Conservation (phyloP, 2,797 vertebrate species). For the Agapornis canus region DNA sequence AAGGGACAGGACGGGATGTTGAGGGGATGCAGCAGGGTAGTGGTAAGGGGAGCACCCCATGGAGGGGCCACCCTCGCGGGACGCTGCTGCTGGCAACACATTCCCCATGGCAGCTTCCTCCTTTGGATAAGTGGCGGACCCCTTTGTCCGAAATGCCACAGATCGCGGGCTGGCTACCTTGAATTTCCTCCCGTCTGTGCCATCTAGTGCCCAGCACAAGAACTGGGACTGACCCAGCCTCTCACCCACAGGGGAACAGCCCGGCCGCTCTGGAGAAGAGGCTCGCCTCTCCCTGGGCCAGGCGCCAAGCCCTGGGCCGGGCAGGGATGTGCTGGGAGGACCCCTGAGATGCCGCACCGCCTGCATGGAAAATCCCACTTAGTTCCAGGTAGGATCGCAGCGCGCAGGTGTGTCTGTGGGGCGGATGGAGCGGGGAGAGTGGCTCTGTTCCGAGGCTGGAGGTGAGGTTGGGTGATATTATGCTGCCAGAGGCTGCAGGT, state of each 20-base stretch:
- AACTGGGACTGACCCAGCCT: slow-evolving; percentile 40
- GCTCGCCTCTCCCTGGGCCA: slow-evolving; percentile 1
- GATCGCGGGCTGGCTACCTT: background rate
- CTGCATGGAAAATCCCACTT: background rate
- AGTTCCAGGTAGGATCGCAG: slow-evolving; percentile 45
- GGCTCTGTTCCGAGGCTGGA: background rate
- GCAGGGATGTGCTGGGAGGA: slow-evolving; percentile 28
- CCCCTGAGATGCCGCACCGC: slow-evolving; percentile 10
- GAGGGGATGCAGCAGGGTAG: background rate
- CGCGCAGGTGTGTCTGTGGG: background rate
- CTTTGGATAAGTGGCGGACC: background rate
- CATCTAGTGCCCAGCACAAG: slow-evolving; percentile 51
- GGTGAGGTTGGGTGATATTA: background rate
- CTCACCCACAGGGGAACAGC: slow-evolving; percentile 43
- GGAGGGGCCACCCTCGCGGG: background rate
- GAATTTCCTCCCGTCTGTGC: slow-evolving; percentile 34
- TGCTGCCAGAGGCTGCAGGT: background rate
- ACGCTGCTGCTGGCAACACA: background rate
- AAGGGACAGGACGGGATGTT: background rate
- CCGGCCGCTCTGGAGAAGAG: slow-evolving; percentile 13
- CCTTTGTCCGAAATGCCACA: background rate
- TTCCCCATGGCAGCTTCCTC: background rate
- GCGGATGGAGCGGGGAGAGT: background rate
- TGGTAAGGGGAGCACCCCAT: background rate
- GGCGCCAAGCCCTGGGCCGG: background rate